Evolutionary conservation across 2,888 invertebrate genomes (phyloP), one percentile per base, ranked within the genome.

Genomic region (Mellilla xanthometata): DNA sequence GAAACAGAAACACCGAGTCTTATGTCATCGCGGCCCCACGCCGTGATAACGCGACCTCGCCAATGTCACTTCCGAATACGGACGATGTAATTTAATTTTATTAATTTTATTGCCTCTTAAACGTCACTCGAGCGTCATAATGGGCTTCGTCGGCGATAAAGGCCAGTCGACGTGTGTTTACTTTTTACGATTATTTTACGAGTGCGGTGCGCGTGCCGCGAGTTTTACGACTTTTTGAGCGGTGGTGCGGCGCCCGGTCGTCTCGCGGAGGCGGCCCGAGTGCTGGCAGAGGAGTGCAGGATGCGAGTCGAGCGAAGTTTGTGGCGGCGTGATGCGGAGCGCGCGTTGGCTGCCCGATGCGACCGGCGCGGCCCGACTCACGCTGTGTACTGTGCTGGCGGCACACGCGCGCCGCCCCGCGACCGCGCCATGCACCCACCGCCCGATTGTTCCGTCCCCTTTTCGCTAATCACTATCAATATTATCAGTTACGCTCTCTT

Each of bases 281-380:
- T 7, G n/a, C 24, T 7, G n/a, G 24, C 24, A n/a, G 65, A 62
- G 63, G 56, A 56, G 63, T 62, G 64, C 65, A 65, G 62, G 65
- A 70, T 73, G 78, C 83, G 87, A 38, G 47, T 41, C 47, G 47
- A 81, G 83, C 80, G 88, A 86, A 86, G 87, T 86, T 86, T 86
- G 74, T 62, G 57, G 67, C 73, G 79, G 77, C 76, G 72, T 69
- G 78, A n/a, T n/a, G n/a, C n/a, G n/a, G n/a, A 73, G 79, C 76
- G 71, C 76, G 76, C 80, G 74, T 67, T 72, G 59, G 68, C 57
- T 64, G 75, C 73, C 74, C 75, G 70, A 65, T 70, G 75, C 87
- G 85, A 82, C 85, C 91, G 89, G 85, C 91, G 91, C 85, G 82
- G 91, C 91, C 91, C 92, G 91, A 91, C 91, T 91, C 92, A 91